Percentiles rank a stretch among this genome's conserved stretches.
Conservation (phyloP, 1,140 invertebrate species). For the Drosophila paulistorum region DNA sequence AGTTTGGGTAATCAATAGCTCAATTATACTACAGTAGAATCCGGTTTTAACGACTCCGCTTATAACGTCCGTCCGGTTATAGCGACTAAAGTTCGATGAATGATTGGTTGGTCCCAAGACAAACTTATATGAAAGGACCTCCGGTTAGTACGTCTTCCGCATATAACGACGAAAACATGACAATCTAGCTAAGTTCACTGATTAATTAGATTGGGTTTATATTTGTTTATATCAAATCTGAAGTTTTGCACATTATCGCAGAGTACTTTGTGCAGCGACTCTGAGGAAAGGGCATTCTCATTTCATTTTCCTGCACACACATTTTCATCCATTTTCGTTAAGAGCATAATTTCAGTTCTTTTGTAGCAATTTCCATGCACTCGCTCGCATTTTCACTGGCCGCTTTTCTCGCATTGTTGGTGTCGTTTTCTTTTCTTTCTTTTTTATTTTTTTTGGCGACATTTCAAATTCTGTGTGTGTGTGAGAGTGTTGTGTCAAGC, state of each 20-base stretch:
- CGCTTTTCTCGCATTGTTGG: slow-evolving; percentile 38
- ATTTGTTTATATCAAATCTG: too few relatives aligned
- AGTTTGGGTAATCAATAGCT: too few relatives aligned
- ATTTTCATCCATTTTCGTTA: slow-evolving; percentile 55
- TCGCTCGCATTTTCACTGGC: slow-evolving; percentile 42
- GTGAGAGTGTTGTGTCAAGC: slow-evolving; percentile 68
- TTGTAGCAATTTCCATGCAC: slow-evolving; percentile 57
- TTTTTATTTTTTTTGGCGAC: slow-evolving; percentile 64
- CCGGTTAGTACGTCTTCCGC: too few relatives aligned
- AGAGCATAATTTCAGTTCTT: slow-evolving; percentile 69
- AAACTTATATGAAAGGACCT: too few relatives aligned
- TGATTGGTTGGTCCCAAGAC: too few relatives aligned
- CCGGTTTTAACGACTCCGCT: too few relatives aligned
- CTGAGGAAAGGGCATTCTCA: neutral
- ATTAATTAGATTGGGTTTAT: too few relatives aligned
- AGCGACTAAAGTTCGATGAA: too few relatives aligned
- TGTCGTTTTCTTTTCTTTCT: slow-evolving; percentile 24
- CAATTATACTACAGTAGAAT: too few relatives aligned
- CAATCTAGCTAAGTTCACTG: too few relatives aligned
- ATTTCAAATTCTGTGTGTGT: slow-evolving; percentile 62
- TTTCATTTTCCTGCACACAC: slow-evolving; percentile 9
- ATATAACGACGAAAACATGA: too few relatives aligned
- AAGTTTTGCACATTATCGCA: neutral
- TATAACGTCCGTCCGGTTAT: too few relatives aligned
- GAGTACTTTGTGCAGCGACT: neutral